Conservation (phyloP, 1,140 invertebrate species). For the Tigriopus japonicus region DNA sequence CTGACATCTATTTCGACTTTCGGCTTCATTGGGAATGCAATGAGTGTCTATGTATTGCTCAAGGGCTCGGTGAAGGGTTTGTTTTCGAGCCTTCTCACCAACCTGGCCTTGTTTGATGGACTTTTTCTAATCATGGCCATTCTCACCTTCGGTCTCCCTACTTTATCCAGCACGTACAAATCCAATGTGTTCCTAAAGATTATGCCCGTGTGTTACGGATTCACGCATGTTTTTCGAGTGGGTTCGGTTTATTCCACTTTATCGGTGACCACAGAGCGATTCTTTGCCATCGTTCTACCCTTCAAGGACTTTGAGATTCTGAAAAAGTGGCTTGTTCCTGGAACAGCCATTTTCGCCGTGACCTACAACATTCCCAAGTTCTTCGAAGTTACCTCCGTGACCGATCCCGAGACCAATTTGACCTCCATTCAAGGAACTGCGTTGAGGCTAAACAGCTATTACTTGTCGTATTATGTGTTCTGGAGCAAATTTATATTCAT, state of each 20-base stretch:
- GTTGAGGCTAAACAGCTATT: neutral
- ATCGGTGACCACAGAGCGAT: neutral
- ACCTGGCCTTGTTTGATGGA: neutral
- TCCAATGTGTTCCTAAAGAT: neutral
- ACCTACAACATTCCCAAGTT: neutral
- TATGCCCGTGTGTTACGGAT: neutral
- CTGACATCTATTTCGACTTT: neutral
- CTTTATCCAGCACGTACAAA: neutral
- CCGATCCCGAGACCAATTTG: too few relatives aligned
- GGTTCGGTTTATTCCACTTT: neutral
- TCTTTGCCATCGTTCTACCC: neutral
- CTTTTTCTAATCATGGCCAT: neutral
- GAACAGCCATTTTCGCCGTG: neutral
- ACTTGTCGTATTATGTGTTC: neutral
- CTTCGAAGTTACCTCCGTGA: neutral
- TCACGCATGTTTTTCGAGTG: neutral
- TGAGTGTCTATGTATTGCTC: neutral
- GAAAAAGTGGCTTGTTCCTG: neutral
- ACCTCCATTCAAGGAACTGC: neutral
- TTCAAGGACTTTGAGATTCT: neutral
- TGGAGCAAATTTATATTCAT: constrained; percentile 1
- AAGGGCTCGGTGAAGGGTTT: neutral
- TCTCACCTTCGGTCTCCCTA: neutral
- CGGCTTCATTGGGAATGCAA: neutral
- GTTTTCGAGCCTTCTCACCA: neutral